A percentile compares a stretch with the other conserved stretches of the same genome.
Evolutionary conservation across 1,140 invertebrate species (phyloP).

Genomic region (Bombus fervidus): DNA sequence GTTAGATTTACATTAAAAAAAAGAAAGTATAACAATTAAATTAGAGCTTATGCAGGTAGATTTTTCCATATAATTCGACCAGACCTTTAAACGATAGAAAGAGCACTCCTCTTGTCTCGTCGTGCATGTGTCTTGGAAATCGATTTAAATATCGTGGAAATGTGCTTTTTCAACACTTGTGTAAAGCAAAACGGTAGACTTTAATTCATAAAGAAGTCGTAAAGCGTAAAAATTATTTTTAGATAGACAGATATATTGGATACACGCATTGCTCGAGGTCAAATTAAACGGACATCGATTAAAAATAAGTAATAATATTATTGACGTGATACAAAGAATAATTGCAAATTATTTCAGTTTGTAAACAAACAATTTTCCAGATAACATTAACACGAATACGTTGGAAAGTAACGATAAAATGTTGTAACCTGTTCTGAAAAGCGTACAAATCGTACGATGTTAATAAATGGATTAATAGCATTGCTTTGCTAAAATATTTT

Average conservation of each 20-base stretch:
- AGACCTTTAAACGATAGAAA: not conserved
- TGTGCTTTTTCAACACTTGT: not conserved
- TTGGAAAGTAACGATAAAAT: too few relatives aligned
- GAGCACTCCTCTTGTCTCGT: not conserved
- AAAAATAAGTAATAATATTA: conserved; percentile 57
- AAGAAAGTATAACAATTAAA: too few relatives aligned
- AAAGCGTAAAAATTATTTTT: conserved; percentile 59
- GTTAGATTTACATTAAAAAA: too few relatives aligned
- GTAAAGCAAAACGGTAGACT: not conserved
- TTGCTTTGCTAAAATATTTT: too few relatives aligned
- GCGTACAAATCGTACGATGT: too few relatives aligned
- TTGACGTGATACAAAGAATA: not conserved
- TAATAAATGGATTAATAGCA: too few relatives aligned
- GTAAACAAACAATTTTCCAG: not conserved
- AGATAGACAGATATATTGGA: conserved; percentile 26
- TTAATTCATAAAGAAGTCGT: conserved; percentile 10
- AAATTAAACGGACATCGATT: conserved; percentile 51
- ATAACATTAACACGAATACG: too few relatives aligned
- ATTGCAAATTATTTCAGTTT: not conserved
- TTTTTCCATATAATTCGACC: too few relatives aligned
- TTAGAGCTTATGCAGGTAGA: too few relatives aligned
- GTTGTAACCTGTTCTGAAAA: too few relatives aligned
- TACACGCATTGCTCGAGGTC: conserved; percentile 41
- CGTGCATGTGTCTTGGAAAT: not conserved
- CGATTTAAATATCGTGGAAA: conserved; percentile 10